Conservation (phyloP, 2,113 vertebrate genomes). For the Aspiorhynchus laticeps region DNA sequence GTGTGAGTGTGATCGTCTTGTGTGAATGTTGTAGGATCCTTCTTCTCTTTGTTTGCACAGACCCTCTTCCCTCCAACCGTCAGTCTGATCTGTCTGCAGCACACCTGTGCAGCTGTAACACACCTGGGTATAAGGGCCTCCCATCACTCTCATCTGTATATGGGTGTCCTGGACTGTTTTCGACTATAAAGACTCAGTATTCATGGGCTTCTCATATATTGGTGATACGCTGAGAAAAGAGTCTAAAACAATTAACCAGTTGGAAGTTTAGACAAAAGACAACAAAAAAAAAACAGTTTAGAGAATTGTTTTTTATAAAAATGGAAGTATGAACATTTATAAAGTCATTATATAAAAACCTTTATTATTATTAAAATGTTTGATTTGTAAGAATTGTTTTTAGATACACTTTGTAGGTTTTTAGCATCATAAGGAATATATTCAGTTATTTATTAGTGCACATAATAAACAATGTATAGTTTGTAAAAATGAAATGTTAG, state of each 20-base stretch:
- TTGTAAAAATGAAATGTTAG: no score
- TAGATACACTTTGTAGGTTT: not conserved
- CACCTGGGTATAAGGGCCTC: conserved; percentile 32
- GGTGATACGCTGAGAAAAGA: not conserved
- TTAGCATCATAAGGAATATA: not conserved
- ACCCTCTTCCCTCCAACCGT: not conserved
- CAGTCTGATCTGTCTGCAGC: conserved; percentile 22
- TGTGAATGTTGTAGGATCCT: not conserved
- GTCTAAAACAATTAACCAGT: no score
- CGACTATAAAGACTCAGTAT: not conserved
- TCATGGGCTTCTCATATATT: not conserved
- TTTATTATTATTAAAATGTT: no score
- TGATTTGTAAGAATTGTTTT: no score
- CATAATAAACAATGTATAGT: not conserved
- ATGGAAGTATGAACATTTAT: no score
- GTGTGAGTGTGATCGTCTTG: conserved; percentile 5
- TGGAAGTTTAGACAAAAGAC: no score
- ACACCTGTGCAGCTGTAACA: conserved; percentile 30
- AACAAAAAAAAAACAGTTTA: no score
- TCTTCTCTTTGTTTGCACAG: not conserved
- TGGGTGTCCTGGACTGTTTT: not conserved
- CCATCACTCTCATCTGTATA: conserved; percentile 6
- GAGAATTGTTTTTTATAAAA: no score
- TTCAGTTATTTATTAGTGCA: not conserved
- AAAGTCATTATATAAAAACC: no score